Percentiles rank a stretch among this genome's conserved stretches.
phyloP scores from a whole-genome alignment of 1,140 invertebrate species.

The Gryon sp. region DNA sequence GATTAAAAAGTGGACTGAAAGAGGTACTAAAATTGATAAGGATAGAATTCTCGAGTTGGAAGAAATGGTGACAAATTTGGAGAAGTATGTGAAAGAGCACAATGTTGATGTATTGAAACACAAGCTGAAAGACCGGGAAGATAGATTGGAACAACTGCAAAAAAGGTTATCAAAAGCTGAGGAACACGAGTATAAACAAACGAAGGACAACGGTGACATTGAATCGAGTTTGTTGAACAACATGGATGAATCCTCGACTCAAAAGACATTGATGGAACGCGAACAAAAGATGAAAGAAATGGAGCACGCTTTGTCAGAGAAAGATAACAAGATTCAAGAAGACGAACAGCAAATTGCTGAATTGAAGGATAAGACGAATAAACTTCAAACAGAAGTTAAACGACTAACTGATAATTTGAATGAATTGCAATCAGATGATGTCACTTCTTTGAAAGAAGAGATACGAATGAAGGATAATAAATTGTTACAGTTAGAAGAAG shows the following conservation, averaged over 20 bases:
- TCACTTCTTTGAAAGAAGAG: conserved; percentile 69
- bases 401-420: conserved; percentile 55
- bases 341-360: conserved; percentile 68
- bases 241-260: conserved; percentile 29
- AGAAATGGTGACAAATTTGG: conserved; percentile 73
- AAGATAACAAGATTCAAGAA: conserved; percentile 69
- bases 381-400: conserved; percentile 58
- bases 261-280: conserved; percentile 47
- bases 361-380: conserved; percentile 63
- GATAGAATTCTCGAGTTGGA: conserved; percentile 71
- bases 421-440: conserved; percentile 64
- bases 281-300: conserved; percentile 73
- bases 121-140: conserved; percentile 72
- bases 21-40: conserved; percentile 67
- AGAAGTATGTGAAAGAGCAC: conserved; percentile 73
- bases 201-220: not conserved
- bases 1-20: conserved; percentile 68
- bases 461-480: conserved; percentile 68
- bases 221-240: conserved; percentile 24
- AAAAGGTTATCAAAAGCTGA: conserved; percentile 35
- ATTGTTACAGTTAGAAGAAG: conserved; percentile 68
- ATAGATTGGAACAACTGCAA: conserved; percentile 71
- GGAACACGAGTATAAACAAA: conserved; percentile 15
- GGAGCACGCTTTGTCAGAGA: conserved; percentile 68
- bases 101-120: conserved; percentile 72